phyloP scores from a whole-genome alignment of 2,113 vertebrate species.

The Rhea pennata region DNA sequence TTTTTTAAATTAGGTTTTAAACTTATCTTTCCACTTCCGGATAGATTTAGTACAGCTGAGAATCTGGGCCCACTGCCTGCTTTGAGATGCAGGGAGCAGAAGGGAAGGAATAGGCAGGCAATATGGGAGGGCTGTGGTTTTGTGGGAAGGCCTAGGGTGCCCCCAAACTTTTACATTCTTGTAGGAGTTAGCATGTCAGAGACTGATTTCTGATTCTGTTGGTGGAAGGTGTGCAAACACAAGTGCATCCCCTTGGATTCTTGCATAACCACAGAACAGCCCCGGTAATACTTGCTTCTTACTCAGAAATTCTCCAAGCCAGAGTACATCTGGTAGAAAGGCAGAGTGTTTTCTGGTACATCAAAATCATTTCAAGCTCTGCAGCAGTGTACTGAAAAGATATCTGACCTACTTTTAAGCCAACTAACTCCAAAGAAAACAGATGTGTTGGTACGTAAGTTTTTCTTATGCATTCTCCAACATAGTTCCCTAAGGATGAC shows the following conservation, averaged over 20 bases:
- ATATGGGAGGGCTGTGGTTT: background rate
- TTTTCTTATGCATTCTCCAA: background rate
- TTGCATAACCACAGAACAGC: rapidly evolving
- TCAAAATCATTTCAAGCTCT: background rate
- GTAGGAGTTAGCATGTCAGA: background rate
- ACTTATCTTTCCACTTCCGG: background rate
- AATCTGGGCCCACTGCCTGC: background rate
- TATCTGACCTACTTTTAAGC: background rate
- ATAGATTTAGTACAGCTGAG: background rate
- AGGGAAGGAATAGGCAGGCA: background rate
- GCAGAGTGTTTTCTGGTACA: background rate
- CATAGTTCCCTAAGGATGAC: background rate
- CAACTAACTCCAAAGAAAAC: background rate
- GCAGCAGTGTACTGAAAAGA: background rate
- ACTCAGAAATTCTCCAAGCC: background rate
- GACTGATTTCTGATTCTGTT: background rate
- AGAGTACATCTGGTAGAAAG: background rate
- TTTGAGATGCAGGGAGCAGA: background rate
- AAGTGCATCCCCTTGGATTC: background rate
- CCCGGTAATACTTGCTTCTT: background rate
- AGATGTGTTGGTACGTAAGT: background rate
- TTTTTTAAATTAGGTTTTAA: too few relatives aligned
- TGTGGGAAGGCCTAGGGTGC: background rate
- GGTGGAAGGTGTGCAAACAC: background rate
- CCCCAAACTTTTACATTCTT: background rate